Evolutionary conservation across 2,113 vertebrate species (phyloP), one percentile per base, ranked within the genome.

Genomic region (Centrocercus urophasianus): DNA sequence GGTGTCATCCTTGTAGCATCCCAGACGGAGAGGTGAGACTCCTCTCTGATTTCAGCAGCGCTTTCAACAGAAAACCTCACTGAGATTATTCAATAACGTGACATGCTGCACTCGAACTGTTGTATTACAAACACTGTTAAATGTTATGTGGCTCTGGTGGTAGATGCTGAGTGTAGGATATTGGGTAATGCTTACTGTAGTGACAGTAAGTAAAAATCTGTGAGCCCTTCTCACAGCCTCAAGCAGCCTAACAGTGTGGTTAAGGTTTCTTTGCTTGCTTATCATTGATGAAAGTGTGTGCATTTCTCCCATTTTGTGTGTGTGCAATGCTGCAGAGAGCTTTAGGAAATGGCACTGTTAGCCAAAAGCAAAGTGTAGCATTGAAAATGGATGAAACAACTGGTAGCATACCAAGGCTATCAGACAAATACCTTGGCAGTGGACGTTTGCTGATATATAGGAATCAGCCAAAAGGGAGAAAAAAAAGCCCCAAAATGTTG

Each of bases 221-320:
- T 57, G 65, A 86, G 52, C 13, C 20, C 6, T 88, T 81, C 27
- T 45, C 57, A 30, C 25, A 40, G 61, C 40, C 14, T 60, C 25
- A 47, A 74, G 69, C 73, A 84, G 4, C 2, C 42, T 45, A n/a
- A 60, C 38, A n/a, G 1, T 36, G 72, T 88, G 66, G 13, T 48
- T 77, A 30, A 77, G 45, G 24, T 52, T 59, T 83, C 43, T 88
- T 86, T 69, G 8, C 38, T 64, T 27, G 28, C 15, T 50, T 59
- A 6, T 20, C 0, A 0, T 32, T 56, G 25, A 15, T 30, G 57
- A 27, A 80, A 71, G 28, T 60, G 42, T 12, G 2, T 1, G 5
- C 64, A 66, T 1, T 86, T 74, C 56, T 15, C n/a, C 43, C 13
- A 4, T 34, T 78, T 60, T 40, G 27, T 34, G 71, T 65, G 27